Evolutionary conservation across 2,888 invertebrate genomes (phyloP), one percentile per base, ranked within the genome.

Genomic region (Penaeus monodon): DNA sequence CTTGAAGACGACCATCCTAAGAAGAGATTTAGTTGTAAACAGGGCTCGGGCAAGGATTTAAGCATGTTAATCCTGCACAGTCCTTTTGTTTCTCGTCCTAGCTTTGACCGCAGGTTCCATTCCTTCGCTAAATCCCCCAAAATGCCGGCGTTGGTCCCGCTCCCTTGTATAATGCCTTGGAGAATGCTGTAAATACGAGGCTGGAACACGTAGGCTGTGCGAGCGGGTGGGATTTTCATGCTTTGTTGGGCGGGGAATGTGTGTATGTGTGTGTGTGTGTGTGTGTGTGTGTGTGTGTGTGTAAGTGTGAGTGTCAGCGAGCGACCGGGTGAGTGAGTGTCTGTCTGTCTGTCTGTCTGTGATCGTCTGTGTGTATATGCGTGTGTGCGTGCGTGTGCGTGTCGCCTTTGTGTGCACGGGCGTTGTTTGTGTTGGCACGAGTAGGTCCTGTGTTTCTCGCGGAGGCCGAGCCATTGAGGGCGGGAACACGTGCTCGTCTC

Each of bases 151-250:
- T 17, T 57, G 57, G 17, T 14, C 57, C 4, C 57, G 57, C 57
- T 57, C 57, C 57, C 57, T 57, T 17, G 57, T 57, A 68, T 84
- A 84, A 84, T 79, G 63, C 84, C 78, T 20, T n/a, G 38, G 33
- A 63, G 84, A 84, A 84, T 84, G 78, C 57, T 78, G 84, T 84
- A 84, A 84, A 84, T 78, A 79, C 49, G 68, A n/a, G 78, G 38
- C 68, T 78, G 29, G 57, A 3, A 20, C 57, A 12, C 57, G 57
- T 57, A 57, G 57, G 57, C 49, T 49, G 1, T 49, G 49, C 49
- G 49, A 49, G 8, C 49, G 49, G 12, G 12, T 14, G 49, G 49
- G 29, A 44, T 12, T 64, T 63, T 63, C 33, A 78, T 27, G n/a
- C 77, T 49, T n/a, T 8, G 29, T 29, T 44, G 12, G 49, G 17